Base-by-base conservation (phyloP, 2,888 invertebrate species). In the Dendrolimus pini region DNA sequence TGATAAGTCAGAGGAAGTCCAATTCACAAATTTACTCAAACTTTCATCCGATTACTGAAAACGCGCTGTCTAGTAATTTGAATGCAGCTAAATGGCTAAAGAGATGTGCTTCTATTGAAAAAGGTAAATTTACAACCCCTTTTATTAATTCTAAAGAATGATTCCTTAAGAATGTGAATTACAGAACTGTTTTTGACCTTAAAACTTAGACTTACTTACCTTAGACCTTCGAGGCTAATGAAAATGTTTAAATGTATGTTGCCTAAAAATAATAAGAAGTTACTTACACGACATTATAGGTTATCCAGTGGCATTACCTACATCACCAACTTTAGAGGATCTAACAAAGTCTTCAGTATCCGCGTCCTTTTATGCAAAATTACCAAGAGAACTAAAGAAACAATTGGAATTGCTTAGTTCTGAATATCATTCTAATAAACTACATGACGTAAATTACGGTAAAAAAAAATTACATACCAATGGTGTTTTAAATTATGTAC, bases 61-160 rank as follows among this genome's bases (percentile, higher is more conserved):
- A 47, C 47, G 47, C 72, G 0, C 65, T 74, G 9, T 77, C 80
- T 1, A 78, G 75, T 58, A 68, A 77, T 55, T 60, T 80, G 14
- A 71, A 78, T 41, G 75, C 78, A 2, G 67, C 69, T 6, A 78
- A 79, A 52, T 84, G 85, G 83, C 75, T 83, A 30, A 77, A 72
- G 57, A 69, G 68, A 53, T 71, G 67, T 55, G 63, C 71, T 3
- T 66, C 65, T 9, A 59, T 62, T 2, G 68, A 73, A 2, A 73
- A 69, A 66, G 69, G 75, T 74, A 58, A 47, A 30, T 30, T 30
- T 30, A 30, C 30, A 30, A 30, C 30, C 30, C 30, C 6, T 3
- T 3, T 30, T 30, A 30, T 30, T 30, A 30, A 1, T 30, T 30
- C 30, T 30, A 30, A 30, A 30, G 3, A 6, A 30, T 6, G 30